Conservation (phyloP, 2,113 vertebrate genomes). For the Cyanocitta stelleri region DNA sequence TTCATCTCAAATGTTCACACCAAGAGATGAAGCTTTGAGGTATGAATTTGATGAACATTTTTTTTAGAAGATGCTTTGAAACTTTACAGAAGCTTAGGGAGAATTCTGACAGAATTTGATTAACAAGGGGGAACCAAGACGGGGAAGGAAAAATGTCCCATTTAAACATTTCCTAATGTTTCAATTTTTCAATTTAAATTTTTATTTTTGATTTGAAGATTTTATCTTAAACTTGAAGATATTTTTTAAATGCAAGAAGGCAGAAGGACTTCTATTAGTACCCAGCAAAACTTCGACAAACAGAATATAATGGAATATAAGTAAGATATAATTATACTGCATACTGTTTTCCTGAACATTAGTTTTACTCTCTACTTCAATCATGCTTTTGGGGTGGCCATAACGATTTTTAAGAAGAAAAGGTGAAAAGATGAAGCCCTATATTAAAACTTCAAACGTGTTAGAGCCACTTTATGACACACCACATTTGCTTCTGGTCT, state of each 20-base stretch:
- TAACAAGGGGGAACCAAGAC: fast-evolving
- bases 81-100: neutral
- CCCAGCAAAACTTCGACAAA: neutral
- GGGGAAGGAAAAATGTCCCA: neutral
- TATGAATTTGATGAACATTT: neutral
- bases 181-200: neutral
- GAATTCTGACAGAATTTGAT: neutral
- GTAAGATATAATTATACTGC: neutral
- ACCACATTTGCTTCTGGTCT: neutral
- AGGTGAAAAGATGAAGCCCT: neutral
- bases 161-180: neutral
- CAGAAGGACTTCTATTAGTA: neutral
- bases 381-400: neutral
- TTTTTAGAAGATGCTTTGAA: neutral
- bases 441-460: neutral
- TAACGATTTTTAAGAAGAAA: neutral
- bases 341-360: neutral
- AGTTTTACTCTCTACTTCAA: neutral
- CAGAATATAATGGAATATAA: neutral
- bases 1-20: neutral
- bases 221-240: neutral
- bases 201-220: neutral
- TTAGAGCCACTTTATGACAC: neutral
- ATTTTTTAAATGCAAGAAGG: neutral
- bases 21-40: neutral